Conservation (phyloP, 1,140 invertebrate genomes). For the Pristionchus pacificus region DNA sequence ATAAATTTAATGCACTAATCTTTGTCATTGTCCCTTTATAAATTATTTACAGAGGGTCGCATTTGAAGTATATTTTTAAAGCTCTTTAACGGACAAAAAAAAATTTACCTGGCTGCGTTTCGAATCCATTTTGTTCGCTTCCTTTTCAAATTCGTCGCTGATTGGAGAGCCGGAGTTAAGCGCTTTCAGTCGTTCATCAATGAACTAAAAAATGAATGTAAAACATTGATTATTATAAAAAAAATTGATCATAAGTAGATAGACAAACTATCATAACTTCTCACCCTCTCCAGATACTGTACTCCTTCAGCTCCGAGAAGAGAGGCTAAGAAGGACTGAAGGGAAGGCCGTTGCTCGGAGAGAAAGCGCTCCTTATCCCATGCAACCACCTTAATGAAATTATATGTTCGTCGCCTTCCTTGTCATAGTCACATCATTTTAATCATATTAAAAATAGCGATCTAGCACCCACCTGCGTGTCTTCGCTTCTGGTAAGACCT, state of each 20-base stretch:
- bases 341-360: constrained; percentile 31
- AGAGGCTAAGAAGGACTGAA: constrained; percentile 40
- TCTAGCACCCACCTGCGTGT: constrained; percentile 3
- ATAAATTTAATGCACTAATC: too few species aligned
- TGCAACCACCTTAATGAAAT: constrained; percentile 18
- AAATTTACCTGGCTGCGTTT: constrained; percentile 9
- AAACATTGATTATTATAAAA: too few species aligned
- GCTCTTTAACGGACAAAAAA: too few species aligned
- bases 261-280: too few species aligned
- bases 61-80: too few species aligned
- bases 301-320: constrained; percentile 50
- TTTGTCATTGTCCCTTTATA: too few species aligned
- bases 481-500: constrained; percentile 25
- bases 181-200: constrained; percentile 41
- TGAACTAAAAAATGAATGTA: constrained; percentile 44
- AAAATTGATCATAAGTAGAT: too few species aligned
- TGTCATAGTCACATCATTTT: too few species aligned
- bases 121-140: constrained; percentile 21
- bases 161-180: constrained; percentile 40
- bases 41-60: too few species aligned
- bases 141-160: constrained; percentile 46
- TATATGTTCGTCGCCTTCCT: too few species aligned
- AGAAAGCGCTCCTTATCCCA: constrained; percentile 48
- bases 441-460: constrained; percentile 7
- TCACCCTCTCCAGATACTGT: constrained; percentile 47